Evolutionary conservation across 2,888 invertebrate genomes (phyloP).

Genomic region (Blastobasis lacticolella): DNA sequence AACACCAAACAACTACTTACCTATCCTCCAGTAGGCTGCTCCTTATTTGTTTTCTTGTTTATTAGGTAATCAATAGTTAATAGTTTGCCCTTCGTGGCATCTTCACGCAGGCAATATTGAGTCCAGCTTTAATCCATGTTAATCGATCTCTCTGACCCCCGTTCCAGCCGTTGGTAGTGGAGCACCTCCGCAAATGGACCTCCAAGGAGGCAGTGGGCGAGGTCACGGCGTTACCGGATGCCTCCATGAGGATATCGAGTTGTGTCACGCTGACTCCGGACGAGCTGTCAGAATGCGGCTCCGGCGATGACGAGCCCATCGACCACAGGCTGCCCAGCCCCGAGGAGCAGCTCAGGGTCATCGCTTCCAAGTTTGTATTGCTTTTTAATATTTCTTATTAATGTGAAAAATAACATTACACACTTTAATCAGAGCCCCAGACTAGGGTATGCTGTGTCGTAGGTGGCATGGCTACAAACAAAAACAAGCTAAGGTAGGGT

Average conservation of each 20-base stretch:
- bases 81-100: too few species aligned
- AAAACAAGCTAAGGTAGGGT: background rate
- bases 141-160: too few species aligned
- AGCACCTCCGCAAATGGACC: slow-evolving; percentile 88
- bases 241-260: slow-evolving; percentile 80
- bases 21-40: too few species aligned
- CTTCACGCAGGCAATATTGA: too few species aligned
- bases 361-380: slow-evolving; percentile 82
- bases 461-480: background rate
- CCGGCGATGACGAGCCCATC: slow-evolving; percentile 80
- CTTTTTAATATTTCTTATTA: background rate
- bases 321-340: slow-evolving; percentile 92
- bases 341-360: slow-evolving; percentile 87
- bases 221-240: slow-evolving; percentile 85
- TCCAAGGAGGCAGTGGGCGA: slow-evolving; percentile 88
- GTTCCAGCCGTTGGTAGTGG: slow-evolving; percentile 85
- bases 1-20: too few species aligned
- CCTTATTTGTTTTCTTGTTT: too few species aligned
- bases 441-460: too few species aligned
- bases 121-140: too few species aligned
- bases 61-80: too few species aligned
- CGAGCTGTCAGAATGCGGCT: slow-evolving; percentile 70
- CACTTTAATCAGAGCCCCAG: too few species aligned
- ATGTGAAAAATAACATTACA: too few species aligned
- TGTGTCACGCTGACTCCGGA: slow-evolving; percentile 65